Percentiles rank a stretch among this genome's conserved stretches.
phyloP scores from a whole-genome alignment of 2,888 invertebrate species.

The Clepsis dumicolana region DNA sequence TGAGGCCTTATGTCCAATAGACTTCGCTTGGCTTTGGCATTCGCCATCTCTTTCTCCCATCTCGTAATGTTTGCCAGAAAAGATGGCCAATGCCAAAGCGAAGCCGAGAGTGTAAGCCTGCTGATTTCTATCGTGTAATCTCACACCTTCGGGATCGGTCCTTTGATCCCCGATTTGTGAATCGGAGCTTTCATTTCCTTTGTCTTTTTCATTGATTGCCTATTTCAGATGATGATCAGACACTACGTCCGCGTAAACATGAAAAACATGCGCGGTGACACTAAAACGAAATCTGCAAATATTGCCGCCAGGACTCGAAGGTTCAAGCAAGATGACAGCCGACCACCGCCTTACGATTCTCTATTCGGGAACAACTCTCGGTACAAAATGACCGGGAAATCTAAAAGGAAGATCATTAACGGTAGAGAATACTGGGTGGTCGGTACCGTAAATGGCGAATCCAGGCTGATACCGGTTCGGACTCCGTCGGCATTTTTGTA shows the following conservation, averaged over 20 bases:
- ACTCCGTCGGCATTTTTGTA: constrained; percentile 92
- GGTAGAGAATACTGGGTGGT: constrained; percentile 92
- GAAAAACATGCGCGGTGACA: constrained; percentile 24
- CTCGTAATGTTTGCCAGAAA: too few relatives aligned
- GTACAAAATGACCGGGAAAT: constrained; percentile 60
- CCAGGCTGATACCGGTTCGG: constrained; percentile 90
- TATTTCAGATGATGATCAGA: constrained; percentile 64
- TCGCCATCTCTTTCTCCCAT: too few relatives aligned
- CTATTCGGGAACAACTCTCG: constrained; percentile 79
- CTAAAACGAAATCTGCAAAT: constrained; percentile 28
- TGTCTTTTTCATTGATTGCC: too few relatives aligned
- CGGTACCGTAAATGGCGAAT: constrained; percentile 86
- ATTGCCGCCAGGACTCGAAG: background rate
- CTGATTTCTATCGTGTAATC: too few relatives aligned
- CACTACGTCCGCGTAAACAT: constrained; percentile 58
- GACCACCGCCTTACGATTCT: constrained; percentile 89
- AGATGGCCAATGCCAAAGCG: too few relatives aligned
- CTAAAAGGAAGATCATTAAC: constrained; percentile 87
- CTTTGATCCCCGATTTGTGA: too few relatives aligned
- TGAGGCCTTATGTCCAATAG: too few relatives aligned
- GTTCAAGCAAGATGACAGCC: constrained; percentile 62
- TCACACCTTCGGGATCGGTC: too few relatives aligned
- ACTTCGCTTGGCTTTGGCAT: too few relatives aligned
- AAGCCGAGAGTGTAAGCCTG: too few relatives aligned
- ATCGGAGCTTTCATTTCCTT: too few relatives aligned